Evolutionary conservation across 2,888 invertebrate genomes (phyloP).

Genomic region (Idaea straminata): DNA sequence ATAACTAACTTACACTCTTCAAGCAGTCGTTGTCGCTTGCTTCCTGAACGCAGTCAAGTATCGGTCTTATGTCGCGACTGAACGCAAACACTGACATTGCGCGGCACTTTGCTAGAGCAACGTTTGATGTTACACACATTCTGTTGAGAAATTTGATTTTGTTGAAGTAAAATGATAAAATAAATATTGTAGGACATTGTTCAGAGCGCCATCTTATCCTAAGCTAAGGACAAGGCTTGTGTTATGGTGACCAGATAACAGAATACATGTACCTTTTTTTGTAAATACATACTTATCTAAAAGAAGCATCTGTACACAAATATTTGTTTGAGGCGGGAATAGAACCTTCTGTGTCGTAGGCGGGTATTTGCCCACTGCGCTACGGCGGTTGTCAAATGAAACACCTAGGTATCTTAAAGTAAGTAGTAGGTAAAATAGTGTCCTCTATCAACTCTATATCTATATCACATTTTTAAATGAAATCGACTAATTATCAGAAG

Average conservation of each 20-base stretch:
- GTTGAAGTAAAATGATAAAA: slow-evolving; percentile 11
- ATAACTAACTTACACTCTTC: slow-evolving; percentile 67
- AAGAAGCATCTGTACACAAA: too few relatives aligned
- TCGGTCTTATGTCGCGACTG: slow-evolving; percentile 89
- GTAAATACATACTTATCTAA: too few relatives aligned
- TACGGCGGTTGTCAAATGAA: too few relatives aligned
- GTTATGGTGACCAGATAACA: background rate
- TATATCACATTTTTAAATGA: too few relatives aligned
- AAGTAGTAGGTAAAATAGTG: too few relatives aligned
- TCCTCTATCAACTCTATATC: too few relatives aligned
- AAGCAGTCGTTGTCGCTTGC: slow-evolving; percentile 83
- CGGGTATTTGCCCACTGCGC: too few relatives aligned
- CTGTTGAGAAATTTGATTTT: slow-evolving; percentile 40
- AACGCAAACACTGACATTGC: slow-evolving; percentile 85
- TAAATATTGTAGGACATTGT: background rate
- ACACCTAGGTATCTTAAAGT: too few relatives aligned
- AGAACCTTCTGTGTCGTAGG: too few relatives aligned
- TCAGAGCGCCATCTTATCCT: background rate
- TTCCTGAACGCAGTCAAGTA: slow-evolving; percentile 87
- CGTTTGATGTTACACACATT: slow-evolving; percentile 83
- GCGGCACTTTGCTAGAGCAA: slow-evolving; percentile 87
- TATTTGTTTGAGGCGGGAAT: too few relatives aligned
- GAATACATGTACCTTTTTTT: background rate
- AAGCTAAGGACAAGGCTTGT: background rate
- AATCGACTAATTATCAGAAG: too few relatives aligned